A percentile compares a stretch with the other conserved stretches of the same genome.
These are phyloP conservation scores for Enteromius viviparus DNA, from an alignment of 2,797 vertebrate genomes.

Conservation along the genomic window DNA sequence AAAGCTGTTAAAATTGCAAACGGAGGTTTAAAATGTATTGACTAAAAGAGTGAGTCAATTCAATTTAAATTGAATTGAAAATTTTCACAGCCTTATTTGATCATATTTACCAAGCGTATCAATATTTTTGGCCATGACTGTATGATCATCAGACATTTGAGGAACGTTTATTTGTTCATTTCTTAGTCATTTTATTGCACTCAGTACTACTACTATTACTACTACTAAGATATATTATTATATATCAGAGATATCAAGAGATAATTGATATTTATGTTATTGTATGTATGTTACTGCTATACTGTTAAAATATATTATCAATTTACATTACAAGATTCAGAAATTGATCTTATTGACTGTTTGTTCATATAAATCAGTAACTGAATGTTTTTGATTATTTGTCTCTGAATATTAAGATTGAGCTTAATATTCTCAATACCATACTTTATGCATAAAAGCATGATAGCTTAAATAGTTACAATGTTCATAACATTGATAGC, in stretches of 20 bases:
- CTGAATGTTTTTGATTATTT: not conserved
- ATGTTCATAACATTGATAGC: not conserved
- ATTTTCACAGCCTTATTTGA: too few species aligned
- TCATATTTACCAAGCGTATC: too few species aligned
- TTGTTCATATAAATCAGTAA: not conserved
- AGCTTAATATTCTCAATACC: not conserved
- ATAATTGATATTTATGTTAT: not conserved
- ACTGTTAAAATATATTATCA: not conserved
- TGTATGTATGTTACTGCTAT: not conserved
- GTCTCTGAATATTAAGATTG: too few species aligned
- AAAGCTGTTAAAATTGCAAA: too few species aligned
- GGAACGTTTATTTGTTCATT: too few species aligned
- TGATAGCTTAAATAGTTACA: not conserved
- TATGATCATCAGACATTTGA: too few species aligned
- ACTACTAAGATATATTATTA: not conserved
- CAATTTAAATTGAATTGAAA: too few species aligned
- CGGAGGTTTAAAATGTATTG: too few species aligned
- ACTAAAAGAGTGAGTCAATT: too few species aligned
- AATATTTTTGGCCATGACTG: too few species aligned
- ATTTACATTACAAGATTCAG: not conserved
- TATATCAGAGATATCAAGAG: not conserved
- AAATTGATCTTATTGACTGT: not conserved
- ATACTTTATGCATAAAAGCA: not conserved
- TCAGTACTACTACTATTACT: too few species aligned
- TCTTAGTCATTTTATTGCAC: too few species aligned